Conservation (phyloP, 1,140 invertebrate genomes). For the Sitodiplosis mosellana region DNA sequence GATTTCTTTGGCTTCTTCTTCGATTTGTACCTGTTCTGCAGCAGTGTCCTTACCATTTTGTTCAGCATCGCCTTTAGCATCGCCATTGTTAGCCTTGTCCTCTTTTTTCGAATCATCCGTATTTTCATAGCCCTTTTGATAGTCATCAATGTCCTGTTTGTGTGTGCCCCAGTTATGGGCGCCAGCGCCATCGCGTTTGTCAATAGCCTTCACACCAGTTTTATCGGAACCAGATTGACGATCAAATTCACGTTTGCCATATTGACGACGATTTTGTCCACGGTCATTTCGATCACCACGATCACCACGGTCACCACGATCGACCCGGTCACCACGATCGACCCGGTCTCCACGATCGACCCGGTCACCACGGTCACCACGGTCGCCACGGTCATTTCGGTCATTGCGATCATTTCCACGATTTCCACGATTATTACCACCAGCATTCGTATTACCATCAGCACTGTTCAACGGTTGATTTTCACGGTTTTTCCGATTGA, state of each 20-base stretch:
- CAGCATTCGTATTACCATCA: constrained; percentile 28
- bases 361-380: constrained; percentile 16
- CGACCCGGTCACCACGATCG: constrained; percentile 19
- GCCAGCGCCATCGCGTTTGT: constrained; percentile 85
- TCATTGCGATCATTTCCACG: constrained; percentile 20
- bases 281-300: constrained; percentile 24
- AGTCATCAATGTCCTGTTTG: constrained; percentile 70
- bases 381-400: constrained; percentile 21
- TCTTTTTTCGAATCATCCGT: constrained; percentile 31
- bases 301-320: constrained; percentile 24
- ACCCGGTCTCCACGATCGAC: neutral
- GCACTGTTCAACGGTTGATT: constrained; percentile 25
- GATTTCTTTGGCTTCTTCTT: constrained; percentile 60
- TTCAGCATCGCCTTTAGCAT: constrained; percentile 11
- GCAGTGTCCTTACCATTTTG: constrained; percentile 26
- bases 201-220: constrained; percentile 82
- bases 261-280: constrained; percentile 29
- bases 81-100: constrained; percentile 29
- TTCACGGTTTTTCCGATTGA: constrained; percentile 54
- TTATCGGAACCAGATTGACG: constrained; percentile 87
- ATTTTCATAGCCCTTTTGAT: constrained; percentile 33
- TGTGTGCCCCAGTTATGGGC: constrained; percentile 90
- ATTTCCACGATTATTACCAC: constrained; percentile 29
- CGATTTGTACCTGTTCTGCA: constrained; percentile 30
- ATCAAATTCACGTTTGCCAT: constrained; percentile 81